Evolutionary conservation across 2,888 invertebrate species (phyloP).

Genomic region (Apamea monoglypha): DNA sequence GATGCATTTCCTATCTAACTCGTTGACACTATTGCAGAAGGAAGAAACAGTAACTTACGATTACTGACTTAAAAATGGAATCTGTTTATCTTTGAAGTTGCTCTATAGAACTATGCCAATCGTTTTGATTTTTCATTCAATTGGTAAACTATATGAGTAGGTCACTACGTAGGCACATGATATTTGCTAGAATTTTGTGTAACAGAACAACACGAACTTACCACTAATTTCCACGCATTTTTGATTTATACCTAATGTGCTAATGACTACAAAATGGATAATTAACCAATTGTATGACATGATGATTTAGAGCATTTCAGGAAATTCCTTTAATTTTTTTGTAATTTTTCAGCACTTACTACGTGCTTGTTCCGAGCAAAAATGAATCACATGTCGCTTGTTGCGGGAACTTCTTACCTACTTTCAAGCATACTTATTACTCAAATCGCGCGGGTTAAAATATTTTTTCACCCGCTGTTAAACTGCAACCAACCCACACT

Average conservation of each 20-base stretch:
- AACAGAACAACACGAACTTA: background rate
- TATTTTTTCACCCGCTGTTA: too few species aligned
- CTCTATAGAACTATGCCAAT: background rate
- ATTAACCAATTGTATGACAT: too few species aligned
- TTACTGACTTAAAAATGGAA: background rate
- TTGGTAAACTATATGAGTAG: too few species aligned
- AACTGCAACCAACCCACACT: too few species aligned
- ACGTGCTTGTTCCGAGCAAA: too few species aligned
- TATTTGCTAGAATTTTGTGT: background rate
- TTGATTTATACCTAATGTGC: background rate
- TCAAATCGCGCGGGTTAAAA: too few species aligned
- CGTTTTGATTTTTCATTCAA: too few species aligned
- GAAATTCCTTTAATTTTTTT: background rate
- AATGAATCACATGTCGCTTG: too few species aligned
- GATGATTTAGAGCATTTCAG: background rate
- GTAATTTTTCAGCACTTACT: too few species aligned
- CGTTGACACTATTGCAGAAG: background rate
- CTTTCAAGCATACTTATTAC: too few species aligned
- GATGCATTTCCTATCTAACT: constrained; percentile 11
- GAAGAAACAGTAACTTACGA: background rate
- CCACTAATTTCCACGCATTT: background rate
- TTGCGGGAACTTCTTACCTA: too few species aligned
- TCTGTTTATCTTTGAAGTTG: background rate
- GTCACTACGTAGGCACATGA: too few species aligned
- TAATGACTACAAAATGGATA: background rate